A percentile compares a stretch with the other conserved stretches of the same genome.
phyloP scores from a whole-genome alignment of 2,797 vertebrate species.

The Miichthys miiuy region DNA sequence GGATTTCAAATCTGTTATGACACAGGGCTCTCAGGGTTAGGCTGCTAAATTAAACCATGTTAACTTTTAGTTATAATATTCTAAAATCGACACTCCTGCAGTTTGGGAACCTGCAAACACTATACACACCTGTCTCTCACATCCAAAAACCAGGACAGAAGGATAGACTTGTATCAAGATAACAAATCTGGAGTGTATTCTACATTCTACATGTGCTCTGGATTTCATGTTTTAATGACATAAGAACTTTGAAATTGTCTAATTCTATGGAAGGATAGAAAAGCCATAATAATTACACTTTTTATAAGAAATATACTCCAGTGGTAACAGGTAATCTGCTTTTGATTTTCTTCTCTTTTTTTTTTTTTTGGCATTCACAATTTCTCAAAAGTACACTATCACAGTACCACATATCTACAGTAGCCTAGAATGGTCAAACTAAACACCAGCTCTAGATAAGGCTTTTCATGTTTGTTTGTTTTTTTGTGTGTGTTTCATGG shows the following conservation, averaged over 20 bases:
- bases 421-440: too few species aligned
- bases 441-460: too few species aligned
- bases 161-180: neutral
- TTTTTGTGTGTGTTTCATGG: too few species aligned
- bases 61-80: too few species aligned
- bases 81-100: neutral
- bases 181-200: neutral
- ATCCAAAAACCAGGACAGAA: neutral
- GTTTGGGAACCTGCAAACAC: too few species aligned
- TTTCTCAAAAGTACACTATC: neutral
- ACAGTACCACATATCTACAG: too few species aligned
- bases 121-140: neutral
- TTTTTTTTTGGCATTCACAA: neutral
- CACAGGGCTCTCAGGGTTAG: too few species aligned
- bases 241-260: neutral
- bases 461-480: too few species aligned
- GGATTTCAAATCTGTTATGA: neutral
- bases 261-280: neutral
- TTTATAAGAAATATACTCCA: neutral
- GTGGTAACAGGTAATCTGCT: too few species aligned
- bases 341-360: neutral
- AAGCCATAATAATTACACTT: neutral
- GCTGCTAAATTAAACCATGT: too few species aligned
- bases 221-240: neutral
- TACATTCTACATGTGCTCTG: neutral